These are phyloP conservation scores for Drosophila colorata DNA, from an alignment of 2,888 invertebrate species.

Conservation along the genomic window DNA sequence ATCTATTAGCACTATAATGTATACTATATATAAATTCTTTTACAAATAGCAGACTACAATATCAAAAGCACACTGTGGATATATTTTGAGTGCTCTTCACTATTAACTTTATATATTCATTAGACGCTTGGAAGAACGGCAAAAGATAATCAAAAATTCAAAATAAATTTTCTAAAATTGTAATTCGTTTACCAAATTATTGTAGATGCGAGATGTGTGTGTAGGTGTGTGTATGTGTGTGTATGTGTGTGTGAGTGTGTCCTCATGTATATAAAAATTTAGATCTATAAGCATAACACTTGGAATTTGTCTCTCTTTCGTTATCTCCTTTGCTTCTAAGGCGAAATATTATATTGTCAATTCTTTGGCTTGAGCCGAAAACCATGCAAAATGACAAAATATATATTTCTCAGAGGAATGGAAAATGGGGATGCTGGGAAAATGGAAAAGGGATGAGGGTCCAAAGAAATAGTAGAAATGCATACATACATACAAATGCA, in stretches of 20 bases:
- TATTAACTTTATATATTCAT: constrained; percentile 38
- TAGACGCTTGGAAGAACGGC: constrained; percentile 69
- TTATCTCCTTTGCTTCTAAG: constrained; percentile 73
- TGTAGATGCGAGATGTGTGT: constrained; percentile 42
- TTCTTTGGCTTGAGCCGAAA: constrained; percentile 83
- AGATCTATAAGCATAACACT: constrained; percentile 79
- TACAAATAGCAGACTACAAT: constrained; percentile 78
- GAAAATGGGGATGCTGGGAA: constrained; percentile 2
- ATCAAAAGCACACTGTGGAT: constrained; percentile 76
- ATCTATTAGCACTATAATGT: constrained; percentile 47
- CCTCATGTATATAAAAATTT: constrained; percentile 67
- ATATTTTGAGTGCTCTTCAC: constrained; percentile 45
- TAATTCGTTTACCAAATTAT: constrained; percentile 52
- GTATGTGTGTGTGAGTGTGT: constrained; percentile 37
- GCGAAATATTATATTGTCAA: constrained; percentile 83
- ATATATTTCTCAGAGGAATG: constrained; percentile 69
- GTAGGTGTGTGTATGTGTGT: constrained; percentile 13
- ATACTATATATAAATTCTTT: constrained; percentile 73
- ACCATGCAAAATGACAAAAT: constrained; percentile 82
- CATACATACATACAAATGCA: constrained; percentile 1
- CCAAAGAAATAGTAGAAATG: constrained; percentile 1
- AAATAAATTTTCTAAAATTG: constrained; percentile 35
- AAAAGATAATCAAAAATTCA: constrained; percentile 56
- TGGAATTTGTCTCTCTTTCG: constrained; percentile 71
- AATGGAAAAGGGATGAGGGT: constrained; percentile 5